Conservation (phyloP, 2,888 invertebrate genomes). For the Drosophila yooni region DNA sequence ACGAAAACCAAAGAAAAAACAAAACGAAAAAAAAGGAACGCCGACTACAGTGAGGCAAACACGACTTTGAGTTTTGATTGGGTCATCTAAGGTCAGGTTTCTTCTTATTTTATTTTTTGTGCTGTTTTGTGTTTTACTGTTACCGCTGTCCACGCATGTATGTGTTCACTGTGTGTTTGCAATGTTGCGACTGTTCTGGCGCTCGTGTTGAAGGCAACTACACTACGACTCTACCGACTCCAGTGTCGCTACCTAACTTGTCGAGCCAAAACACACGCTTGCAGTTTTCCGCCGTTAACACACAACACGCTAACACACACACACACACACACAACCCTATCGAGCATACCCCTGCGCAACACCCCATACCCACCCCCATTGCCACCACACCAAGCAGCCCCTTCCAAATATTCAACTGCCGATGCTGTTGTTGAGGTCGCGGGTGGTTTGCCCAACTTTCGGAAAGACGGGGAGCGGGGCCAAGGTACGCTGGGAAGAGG, state of each 20-base stretch:
- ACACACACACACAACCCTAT: not conserved
- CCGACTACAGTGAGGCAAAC: slow-evolving; percentile 15
- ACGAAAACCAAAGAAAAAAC: slow-evolving; percentile 7
- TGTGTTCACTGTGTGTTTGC: slow-evolving; percentile 16
- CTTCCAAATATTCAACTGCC: slow-evolving; percentile 9
- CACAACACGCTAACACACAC: slow-evolving; percentile 16
- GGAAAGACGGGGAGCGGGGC: slow-evolving; percentile 21
- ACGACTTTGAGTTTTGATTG: not conserved
- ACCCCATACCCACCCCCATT: not conserved
- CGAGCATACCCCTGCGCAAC: not conserved
- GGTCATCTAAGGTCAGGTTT: slow-evolving; percentile 51
- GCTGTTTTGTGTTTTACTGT: slow-evolving; percentile 14
- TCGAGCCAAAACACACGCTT: slow-evolving; percentile 54
- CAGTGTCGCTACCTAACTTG: slow-evolving; percentile 31
- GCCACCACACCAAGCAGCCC: slow-evolving; percentile 22
- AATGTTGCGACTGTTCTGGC: slow-evolving; percentile 68
- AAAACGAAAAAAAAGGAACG: slow-evolving; percentile 9
- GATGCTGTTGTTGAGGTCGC: slow-evolving; percentile 11
- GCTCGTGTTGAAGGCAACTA: slow-evolving; percentile 73
- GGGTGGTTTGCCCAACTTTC: slow-evolving; percentile 46
- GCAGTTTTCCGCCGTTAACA: slow-evolving; percentile 62
- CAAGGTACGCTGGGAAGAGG: not conserved
- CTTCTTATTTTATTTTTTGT: not conserved
- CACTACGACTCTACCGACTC: slow-evolving; percentile 25
- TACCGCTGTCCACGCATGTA: slow-evolving; percentile 10